Conservation (phyloP, 2,888 invertebrate genomes). For the Sminthurides aquaticus region DNA sequence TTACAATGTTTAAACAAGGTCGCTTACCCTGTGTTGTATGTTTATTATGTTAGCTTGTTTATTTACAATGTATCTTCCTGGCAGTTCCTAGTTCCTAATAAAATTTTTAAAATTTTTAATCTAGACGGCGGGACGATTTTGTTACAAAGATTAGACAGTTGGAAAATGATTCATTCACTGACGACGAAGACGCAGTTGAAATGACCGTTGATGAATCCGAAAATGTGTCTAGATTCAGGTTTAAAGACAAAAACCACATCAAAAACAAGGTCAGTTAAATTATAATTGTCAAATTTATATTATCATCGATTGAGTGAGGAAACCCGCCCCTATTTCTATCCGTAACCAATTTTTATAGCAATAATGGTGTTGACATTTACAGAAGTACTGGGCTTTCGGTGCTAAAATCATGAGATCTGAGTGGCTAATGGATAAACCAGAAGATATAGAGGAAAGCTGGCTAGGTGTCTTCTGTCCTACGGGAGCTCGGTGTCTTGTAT, state of each 20-base stretch:
- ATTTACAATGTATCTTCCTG: no score
- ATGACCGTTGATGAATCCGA: slow-evolving; percentile 41
- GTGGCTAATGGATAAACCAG: slow-evolving; percentile 83
- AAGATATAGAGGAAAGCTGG: slow-evolving; percentile 65
- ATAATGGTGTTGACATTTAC: neutral
- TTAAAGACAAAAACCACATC: neutral
- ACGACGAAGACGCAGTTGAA: slow-evolving; percentile 46
- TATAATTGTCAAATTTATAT: no score
- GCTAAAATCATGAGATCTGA: slow-evolving; percentile 80
- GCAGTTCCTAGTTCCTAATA: slow-evolving; percentile 8
- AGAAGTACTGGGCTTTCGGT: slow-evolving; percentile 6
- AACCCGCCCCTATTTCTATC: no score
- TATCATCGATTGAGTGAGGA: no score
- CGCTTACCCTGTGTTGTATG: no score
- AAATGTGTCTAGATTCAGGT: slow-evolving; percentile 4
- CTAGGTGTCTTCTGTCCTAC: slow-evolving; percentile 69
- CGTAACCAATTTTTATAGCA: no score
- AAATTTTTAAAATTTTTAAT: slow-evolving; percentile 15
- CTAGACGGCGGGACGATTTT: slow-evolving; percentile 51
- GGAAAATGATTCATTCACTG: slow-evolving; percentile 46
- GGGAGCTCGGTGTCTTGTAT: slow-evolving; percentile 72
- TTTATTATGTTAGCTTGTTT: no score
- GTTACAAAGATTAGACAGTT: slow-evolving; percentile 54
- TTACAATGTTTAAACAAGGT: neutral
- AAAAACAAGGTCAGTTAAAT: neutral